Evolutionary conservation across 2,888 invertebrate species (phyloP).

Genomic region (Augiades crinisus): DNA sequence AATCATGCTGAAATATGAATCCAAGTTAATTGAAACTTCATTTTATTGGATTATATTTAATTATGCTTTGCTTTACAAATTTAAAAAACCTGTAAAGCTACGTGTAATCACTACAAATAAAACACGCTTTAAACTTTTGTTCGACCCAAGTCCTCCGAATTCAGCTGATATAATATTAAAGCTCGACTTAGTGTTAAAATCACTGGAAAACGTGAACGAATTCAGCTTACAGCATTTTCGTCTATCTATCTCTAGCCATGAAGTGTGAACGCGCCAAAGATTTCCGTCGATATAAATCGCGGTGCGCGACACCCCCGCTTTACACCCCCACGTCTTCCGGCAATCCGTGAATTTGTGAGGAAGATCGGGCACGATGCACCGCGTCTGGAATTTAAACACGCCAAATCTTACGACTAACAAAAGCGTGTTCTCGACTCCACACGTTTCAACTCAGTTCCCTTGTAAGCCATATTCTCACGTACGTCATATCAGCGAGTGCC

Average conservation of each 20-base stretch:
- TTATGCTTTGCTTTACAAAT: too few species aligned
- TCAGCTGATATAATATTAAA: slow-evolving; percentile 34
- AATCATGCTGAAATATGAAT: too few species aligned
- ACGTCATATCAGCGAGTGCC: slow-evolving; percentile 6
- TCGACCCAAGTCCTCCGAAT: too few species aligned
- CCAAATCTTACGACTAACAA: slow-evolving; percentile 42
- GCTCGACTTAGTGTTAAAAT: slow-evolving; percentile 36
- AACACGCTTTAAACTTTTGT: too few species aligned
- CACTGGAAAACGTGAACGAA: slow-evolving; percentile 52
- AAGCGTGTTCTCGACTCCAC: slow-evolving; percentile 19
- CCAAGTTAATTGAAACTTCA: too few species aligned
- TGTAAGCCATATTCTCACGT: slow-evolving; percentile 9
- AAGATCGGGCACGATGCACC: slow-evolving; percentile 56
- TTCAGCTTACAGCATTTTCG: slow-evolving; percentile 49
- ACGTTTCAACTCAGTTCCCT: background rate
- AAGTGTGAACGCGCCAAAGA: slow-evolving; percentile 68
- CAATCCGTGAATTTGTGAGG: slow-evolving; percentile 69
- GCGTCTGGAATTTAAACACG: slow-evolving; percentile 57
- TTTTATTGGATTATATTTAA: too few species aligned
- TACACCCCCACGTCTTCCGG: slow-evolving; percentile 53
- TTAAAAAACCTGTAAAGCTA: too few species aligned
- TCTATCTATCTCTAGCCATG: slow-evolving; percentile 52
- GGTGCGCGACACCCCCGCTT: slow-evolving; percentile 62
- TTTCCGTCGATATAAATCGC: slow-evolving; percentile 73
- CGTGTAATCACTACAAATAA: too few species aligned